Evolutionary conservation across 2,797 vertebrate species (phyloP).

Genomic region (Enteromius viviparus): DNA sequence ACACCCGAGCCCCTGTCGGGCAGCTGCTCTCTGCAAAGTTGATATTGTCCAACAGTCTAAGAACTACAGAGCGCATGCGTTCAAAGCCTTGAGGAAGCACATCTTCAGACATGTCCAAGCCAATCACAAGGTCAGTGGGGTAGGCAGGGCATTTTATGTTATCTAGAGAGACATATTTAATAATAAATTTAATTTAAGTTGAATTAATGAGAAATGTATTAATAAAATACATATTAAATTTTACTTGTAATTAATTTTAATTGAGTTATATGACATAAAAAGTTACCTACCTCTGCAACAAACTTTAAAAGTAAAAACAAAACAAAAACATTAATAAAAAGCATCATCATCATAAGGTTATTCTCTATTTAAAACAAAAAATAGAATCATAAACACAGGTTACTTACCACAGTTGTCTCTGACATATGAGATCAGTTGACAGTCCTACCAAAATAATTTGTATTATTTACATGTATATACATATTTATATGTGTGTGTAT

Average conservation of each 20-base stretch:
- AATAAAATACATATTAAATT: not conserved
- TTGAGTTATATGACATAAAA: not conserved
- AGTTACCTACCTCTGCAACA: constrained; percentile 79
- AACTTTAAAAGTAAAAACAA: constrained; percentile 69
- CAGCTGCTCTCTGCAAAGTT: constrained; percentile 84
- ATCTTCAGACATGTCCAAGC: constrained; percentile 84
- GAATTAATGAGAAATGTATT: not conserved
- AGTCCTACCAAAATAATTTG: constrained; percentile 75
- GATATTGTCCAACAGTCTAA: constrained; percentile 78
- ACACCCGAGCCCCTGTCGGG: constrained; percentile 81
- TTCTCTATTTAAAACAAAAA: not conserved
- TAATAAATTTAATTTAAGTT: not conserved
- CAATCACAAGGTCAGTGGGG: constrained; percentile 88
- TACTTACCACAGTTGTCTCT: constrained; percentile 85
- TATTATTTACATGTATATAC: not conserved
- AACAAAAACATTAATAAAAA: not conserved
- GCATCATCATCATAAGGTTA: not conserved
- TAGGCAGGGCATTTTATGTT: constrained; percentile 75
- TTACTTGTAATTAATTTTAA: no score
- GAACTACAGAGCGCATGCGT: constrained; percentile 77
- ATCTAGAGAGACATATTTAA: constrained; percentile 59
- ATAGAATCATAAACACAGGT: not conserved
- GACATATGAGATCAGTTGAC: constrained; percentile 83
- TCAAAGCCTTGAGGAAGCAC: constrained; percentile 76
- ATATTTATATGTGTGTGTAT: no score